These are phyloP conservation scores for Calliphora vicina DNA, from an alignment of 1,140 invertebrate species.

Conservation along the genomic window DNA sequence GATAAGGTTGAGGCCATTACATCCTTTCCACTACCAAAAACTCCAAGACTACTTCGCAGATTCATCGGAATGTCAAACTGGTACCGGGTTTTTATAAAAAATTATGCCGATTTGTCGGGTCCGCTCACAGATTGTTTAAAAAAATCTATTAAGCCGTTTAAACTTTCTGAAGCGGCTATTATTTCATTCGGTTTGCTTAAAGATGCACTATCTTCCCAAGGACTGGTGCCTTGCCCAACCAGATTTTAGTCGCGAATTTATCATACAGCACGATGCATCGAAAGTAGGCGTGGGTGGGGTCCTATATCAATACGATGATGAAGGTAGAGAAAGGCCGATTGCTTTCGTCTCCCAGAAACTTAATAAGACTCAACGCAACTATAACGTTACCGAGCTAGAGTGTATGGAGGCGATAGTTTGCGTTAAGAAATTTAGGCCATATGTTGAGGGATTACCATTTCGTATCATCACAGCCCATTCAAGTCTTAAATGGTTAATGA, in stretches of 20 bases:
- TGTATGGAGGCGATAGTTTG: slow-evolving; percentile 61
- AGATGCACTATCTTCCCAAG: no score
- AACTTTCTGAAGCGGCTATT: no score
- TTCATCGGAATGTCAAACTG: slow-evolving; percentile 51
- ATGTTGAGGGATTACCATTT: slow-evolving; percentile 60
- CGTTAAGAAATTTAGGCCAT: slow-evolving; percentile 62
- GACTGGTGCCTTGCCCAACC: no score
- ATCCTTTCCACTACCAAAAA: slow-evolving; percentile 16
- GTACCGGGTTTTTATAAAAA: slow-evolving; percentile 56
- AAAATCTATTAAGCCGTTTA: not conserved
- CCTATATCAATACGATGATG: no score
- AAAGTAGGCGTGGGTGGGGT: no score
- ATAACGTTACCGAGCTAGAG: slow-evolving; percentile 60
- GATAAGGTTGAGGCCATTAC: slow-evolving; percentile 30
- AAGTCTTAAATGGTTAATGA: no score
- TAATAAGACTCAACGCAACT: slow-evolving; percentile 40
- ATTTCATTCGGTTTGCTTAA: no score
- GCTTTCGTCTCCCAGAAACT: no score
- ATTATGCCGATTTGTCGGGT: slow-evolving; percentile 49
- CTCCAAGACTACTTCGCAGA: slow-evolving; percentile 42
- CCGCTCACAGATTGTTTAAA: slow-evolving; percentile 46
- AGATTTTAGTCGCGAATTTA: no score
- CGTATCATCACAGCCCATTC: slow-evolving; percentile 56
- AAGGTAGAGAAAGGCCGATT: no score
- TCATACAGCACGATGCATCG: no score